Conservation (phyloP, 2,888 invertebrate species). For the Antheraea assamensis region DNA sequence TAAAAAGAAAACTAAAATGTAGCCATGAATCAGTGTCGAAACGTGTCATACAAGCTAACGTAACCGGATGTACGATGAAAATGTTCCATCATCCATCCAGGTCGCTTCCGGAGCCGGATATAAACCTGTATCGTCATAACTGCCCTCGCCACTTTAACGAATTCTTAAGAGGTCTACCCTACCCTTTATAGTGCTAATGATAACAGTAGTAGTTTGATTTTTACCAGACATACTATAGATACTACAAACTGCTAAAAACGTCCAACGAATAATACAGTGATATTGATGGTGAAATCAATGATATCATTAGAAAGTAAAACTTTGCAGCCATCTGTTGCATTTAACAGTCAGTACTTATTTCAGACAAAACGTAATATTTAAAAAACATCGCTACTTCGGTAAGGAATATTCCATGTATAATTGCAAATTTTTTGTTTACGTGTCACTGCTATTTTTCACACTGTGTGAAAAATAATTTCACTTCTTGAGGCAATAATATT, state of each 20-base stretch:
- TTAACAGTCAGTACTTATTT: not conserved
- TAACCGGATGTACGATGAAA: constrained; percentile 44
- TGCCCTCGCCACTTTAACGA: constrained; percentile 41
- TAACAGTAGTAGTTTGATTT: not conserved
- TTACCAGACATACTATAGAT: not conserved
- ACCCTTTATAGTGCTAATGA: constrained; percentile 6
- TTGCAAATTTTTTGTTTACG: no score
- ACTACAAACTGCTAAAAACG: no score
- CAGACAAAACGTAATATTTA: no score
- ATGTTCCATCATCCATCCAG: constrained; percentile 56
- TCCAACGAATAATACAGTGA: not conserved
- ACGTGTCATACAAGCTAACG: constrained; percentile 38
- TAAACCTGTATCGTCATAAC: constrained; percentile 57
- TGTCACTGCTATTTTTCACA: no score
- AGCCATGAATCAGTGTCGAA: constrained; percentile 55
- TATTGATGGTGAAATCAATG: no score
- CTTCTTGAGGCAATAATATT: no score
- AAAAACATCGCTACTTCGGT: no score
- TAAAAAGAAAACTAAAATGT: constrained; percentile 39
- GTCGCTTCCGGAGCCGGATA: constrained; percentile 53
- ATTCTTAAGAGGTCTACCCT: constrained; percentile 23
- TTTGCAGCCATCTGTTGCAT: not conserved
- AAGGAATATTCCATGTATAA: no score
- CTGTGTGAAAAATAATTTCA: no score
- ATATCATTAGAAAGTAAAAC: no score